Evolutionary conservation across 2,888 invertebrate genomes (phyloP).

Genomic region (Caenorhabditis parvicauda): DNA sequence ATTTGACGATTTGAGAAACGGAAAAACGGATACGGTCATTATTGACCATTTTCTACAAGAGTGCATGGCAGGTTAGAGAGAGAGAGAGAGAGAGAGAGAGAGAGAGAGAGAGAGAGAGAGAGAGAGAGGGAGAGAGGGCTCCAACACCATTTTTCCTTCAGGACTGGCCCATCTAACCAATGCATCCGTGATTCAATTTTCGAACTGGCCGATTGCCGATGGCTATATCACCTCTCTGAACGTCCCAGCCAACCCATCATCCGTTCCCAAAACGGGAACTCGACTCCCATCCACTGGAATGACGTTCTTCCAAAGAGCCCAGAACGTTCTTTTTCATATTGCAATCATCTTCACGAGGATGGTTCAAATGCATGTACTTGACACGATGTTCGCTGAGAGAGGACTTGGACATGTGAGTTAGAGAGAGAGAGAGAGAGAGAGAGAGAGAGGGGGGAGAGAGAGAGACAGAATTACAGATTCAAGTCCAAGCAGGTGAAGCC

Average conservation of each 20-base stretch:
- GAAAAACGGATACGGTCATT: conserved; percentile 43
- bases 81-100: too few species aligned
- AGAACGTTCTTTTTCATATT: conserved; percentile 47
- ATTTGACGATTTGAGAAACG: conserved; percentile 27
- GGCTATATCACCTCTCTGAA: conserved; percentile 53
- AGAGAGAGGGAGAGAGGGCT: too few species aligned
- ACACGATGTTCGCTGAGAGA: conserved; percentile 33
- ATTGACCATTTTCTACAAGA: conserved; percentile 59
- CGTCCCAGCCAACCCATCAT: conserved; percentile 46
- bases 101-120: too few species aligned
- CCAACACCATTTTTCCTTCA: too few species aligned
- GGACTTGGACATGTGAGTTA: conserved; percentile 30
- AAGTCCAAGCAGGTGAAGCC: conserved; percentile 44
- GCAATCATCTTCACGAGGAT: conserved; percentile 40
- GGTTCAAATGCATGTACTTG: conserved; percentile 42
- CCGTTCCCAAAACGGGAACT: conserved; percentile 52
- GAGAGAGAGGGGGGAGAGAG: neutral
- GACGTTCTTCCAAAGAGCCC: conserved; percentile 40
- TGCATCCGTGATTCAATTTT: conserved; percentile 52
- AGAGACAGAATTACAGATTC: conserved; percentile 24
- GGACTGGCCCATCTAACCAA: conserved; percentile 51
- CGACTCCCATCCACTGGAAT: conserved; percentile 38
- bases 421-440: neutral
- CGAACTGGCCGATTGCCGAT: conserved; percentile 59
- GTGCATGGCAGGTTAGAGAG: conserved; percentile 51